A percentile compares a stretch with the other conserved stretches of the same genome.
phyloP scores from a whole-genome alignment of 1,140 invertebrate genomes.

The Geopemphigus sp. region DNA sequence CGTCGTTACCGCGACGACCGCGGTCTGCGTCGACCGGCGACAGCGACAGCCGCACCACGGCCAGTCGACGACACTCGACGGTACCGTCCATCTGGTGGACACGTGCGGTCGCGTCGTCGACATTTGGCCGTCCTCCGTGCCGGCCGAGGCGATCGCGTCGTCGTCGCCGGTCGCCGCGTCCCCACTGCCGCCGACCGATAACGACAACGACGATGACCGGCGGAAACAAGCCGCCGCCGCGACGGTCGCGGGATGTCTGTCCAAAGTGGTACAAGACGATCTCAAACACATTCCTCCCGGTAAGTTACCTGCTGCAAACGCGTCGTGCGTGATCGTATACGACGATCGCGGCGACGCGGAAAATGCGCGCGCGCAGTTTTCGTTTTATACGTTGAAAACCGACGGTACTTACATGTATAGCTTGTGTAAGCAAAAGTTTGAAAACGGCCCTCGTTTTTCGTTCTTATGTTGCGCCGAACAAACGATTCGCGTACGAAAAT shows the following conservation, averaged over 20 bases:
- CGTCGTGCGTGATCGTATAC: no score
- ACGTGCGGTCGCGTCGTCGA: slow-evolving; percentile 13
- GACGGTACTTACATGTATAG: no score
- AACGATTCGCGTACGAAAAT: no score
- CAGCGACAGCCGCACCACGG: neutral
- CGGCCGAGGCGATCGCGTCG: no score
- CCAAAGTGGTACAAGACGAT: slow-evolving; percentile 5
- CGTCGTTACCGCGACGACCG: neutral
- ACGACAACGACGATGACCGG: neutral
- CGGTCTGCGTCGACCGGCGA: no score
- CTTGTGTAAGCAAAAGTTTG: no score
- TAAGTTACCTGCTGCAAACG: slow-evolving; percentile 4
- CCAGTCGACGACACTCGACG: neutral
- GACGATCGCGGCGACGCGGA: no score
- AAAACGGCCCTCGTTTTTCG: no score
- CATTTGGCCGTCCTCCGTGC: neutral
- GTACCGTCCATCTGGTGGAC: slow-evolving; percentile 36
- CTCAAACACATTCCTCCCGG: slow-evolving; percentile 42
- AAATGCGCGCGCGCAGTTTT: no score
- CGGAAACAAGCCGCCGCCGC: neutral
- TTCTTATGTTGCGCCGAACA: no score
- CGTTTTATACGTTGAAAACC: no score
- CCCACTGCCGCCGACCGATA: neutral
- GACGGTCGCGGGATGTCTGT: neutral
- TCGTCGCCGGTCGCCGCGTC: no score